Percentiles rank a stretch among this genome's conserved stretches.
These are phyloP conservation scores for Sanderia malayensis DNA, from an alignment of 30 jellyfish, hydroid and myxozoan species.

Conservation along the genomic window DNA sequence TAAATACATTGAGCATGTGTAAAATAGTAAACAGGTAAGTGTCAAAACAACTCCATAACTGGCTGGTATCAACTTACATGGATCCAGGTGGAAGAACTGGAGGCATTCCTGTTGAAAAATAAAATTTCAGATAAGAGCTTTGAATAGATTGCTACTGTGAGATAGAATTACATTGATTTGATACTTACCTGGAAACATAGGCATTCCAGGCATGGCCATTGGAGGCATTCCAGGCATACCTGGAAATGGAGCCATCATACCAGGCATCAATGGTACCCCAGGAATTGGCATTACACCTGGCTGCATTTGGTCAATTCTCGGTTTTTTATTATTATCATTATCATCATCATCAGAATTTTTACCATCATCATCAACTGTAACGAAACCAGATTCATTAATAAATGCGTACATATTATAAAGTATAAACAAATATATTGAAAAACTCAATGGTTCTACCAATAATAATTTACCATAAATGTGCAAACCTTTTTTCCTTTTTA, in stretches of 20 bases:
- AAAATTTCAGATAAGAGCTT: not conserved
- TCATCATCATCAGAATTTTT: conserved; percentile 73
- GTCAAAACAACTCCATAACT: conserved; percentile 9
- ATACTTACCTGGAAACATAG: conserved; percentile 56
- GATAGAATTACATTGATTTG: no score
- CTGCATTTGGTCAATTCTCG: conserved; percentile 23
- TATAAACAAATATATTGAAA: no score
- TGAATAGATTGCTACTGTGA: no score
- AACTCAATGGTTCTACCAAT: no score
- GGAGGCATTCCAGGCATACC: conserved; percentile 87
- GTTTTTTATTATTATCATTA: conserved; percentile 31
- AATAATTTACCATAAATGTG: no score
- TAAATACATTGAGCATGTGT: no score
- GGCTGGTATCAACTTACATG: conserved; percentile 19
- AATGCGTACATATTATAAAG: no score
- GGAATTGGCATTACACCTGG: conserved; percentile 69
- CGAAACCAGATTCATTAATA: no score
- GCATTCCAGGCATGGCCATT: conserved; percentile 66
- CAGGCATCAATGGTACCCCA: conserved; percentile 72
- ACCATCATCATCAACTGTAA: conserved; percentile 59
- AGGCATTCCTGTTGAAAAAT: conserved; percentile 82
- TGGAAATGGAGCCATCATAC: conserved; percentile 84
- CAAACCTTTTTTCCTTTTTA: conserved; percentile 69
- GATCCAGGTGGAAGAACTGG: conserved; percentile 84
- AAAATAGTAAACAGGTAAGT: no score